Evolutionary conservation across 1,140 invertebrate genomes (phyloP).

Genomic region (Odontomachus brunneus): DNA sequence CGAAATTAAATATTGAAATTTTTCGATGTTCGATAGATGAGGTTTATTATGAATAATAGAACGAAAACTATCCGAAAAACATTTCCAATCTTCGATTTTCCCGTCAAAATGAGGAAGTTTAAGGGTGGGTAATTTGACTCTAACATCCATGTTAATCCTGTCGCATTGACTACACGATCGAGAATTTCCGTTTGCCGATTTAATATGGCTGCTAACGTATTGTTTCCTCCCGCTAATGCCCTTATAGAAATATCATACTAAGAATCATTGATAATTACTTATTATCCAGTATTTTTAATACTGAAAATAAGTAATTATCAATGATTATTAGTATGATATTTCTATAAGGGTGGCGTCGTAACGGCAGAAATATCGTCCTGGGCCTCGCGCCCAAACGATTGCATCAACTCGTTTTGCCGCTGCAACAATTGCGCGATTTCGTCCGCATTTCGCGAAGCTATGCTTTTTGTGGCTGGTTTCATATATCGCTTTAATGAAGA

Average conservation of each 20-base stretch:
- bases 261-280: too few species aligned
- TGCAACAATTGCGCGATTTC: not conserved
- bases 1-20: not conserved
- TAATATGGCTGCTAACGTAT: not conserved
- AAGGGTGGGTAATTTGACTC: not conserved
- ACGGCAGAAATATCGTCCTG: not conserved
- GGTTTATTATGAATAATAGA: not conserved
- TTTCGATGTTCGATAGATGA: not conserved
- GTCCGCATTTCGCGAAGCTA: not conserved
- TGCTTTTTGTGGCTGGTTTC: not conserved
- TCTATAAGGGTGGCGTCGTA: not conserved
- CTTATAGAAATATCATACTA: too few species aligned
- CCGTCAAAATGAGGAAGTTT: not conserved
- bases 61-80: not conserved
- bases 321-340: too few species aligned
- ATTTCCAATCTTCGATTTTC: constrained; percentile 1
- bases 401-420: not conserved
- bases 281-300: too few species aligned
- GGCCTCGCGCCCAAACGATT: not conserved
- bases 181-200: not conserved
- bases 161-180: not conserved
- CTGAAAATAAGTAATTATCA: too few species aligned
- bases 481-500: too few species aligned
- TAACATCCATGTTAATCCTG: not conserved
- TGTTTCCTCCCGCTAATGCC: not conserved